Evolutionary conservation across 1,140 invertebrate genomes (phyloP), one percentile per base, ranked within the genome.

Genomic region (Nixonia krombeini): DNA sequence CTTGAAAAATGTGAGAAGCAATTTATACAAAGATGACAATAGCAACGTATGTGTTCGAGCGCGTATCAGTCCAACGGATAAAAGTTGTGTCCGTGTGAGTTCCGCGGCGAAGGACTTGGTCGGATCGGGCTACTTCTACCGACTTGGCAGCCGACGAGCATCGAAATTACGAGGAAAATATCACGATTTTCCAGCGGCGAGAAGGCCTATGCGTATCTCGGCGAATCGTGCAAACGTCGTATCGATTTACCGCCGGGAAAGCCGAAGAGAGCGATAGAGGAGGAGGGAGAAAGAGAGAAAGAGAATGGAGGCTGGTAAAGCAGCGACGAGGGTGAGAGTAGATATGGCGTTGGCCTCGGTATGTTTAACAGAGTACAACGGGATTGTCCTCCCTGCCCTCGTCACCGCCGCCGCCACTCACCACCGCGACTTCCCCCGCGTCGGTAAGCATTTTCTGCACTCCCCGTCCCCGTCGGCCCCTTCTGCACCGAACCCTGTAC

Each of bases 161-260:
- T 42, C 33, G 16, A 10, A 17, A 42, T 44, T 44, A 7, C 45
- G 25, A 46, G 29, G 37, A 45, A 53, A 67, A 57, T 65, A 55
- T 56, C 69, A 51, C 65, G 65, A 79, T 78, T 75, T 75, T 61
- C 52, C 50, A 68, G 37, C 70, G 49, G 57, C 47, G 67, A 68
- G 55, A 49, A 57, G 23, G 65, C 58, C 63, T 69, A 74, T 44
- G 63, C 64, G 49, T 66, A 75, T 58, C 53, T 73, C 62, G 40
- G 28, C 62, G 73, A 59, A 49, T 63, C 51, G 64, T 50, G 53
- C 55, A 50, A 72, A 50, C 55, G 33, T 47, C 62, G 51, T 83
- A 82, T 83, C 81, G 81, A 83, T 83, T 78, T 76, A 70, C 72
- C 75, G 72, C 76, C 73, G 75, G 72, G 75, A 53, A 69, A 72